Evolutionary conservation across 2,888 invertebrate genomes (phyloP).

Genomic region (Spilosoma lubricipeda): DNA sequence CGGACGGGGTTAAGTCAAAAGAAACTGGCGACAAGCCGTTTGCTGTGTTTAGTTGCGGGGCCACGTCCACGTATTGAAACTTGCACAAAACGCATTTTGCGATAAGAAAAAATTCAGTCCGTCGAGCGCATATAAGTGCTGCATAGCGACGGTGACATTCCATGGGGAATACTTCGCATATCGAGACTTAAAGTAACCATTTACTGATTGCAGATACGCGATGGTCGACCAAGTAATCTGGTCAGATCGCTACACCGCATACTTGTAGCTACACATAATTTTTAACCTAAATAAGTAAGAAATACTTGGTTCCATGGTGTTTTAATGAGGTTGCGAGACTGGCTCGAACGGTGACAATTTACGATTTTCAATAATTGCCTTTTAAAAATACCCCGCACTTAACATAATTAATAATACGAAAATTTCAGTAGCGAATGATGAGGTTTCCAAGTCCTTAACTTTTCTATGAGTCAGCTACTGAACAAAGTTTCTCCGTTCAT

Average conservation of each 20-base stretch:
- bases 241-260: conserved; percentile 81
- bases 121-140: conserved; percentile 81
- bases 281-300: conserved; percentile 84
- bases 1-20: conserved; percentile 52
- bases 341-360: conserved; percentile 33
- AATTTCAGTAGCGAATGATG: conserved; percentile 26
- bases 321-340: conserved; percentile 64
- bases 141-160: conserved; percentile 83
- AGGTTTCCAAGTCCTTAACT: conserved; percentile 37
- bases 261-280: conserved; percentile 78
- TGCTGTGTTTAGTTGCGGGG: conserved; percentile 43
- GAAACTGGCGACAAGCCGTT: conserved; percentile 54
- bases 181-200: conserved; percentile 84
- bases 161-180: conserved; percentile 81
- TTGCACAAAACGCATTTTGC: conserved; percentile 84
- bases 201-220: conserved; percentile 86
- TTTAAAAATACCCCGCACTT: conserved; percentile 14
- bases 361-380: conserved; percentile 29
- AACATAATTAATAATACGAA: conserved; percentile 16
- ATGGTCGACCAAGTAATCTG: conserved; percentile 83
- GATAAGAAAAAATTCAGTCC: conserved; percentile 86
- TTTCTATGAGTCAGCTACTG: conserved; percentile 49
- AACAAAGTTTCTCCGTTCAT: conserved; percentile 50
- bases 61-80: conserved; percentile 77
- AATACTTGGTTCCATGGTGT: conserved; percentile 75